Base-by-base conservation (phyloP, 2,888 invertebrate species). In the Chrysodeixis includens region DNA sequence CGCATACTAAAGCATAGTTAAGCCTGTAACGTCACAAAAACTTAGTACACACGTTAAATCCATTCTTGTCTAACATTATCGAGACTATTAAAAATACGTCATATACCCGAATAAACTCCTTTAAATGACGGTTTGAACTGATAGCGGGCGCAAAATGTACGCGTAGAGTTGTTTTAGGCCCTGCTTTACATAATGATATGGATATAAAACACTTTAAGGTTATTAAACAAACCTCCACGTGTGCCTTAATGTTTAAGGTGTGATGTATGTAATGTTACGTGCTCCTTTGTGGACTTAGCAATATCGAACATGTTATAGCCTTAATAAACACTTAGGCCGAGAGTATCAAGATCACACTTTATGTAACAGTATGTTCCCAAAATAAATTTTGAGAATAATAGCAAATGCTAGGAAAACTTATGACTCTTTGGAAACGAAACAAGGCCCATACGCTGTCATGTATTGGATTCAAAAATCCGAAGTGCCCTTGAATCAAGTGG, bases 101-200 rank as follows among this genome's bases (percentile, higher is more conserved):
- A 32, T 69, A 55, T 58, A 59, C 40, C 52, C 56, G 60, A 66
- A 71, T 78, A 73, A 69, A 72, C 74, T 66, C 59, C 60, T 67
- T 76, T 66, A 74, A 74, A 83, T 85, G 84, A 84, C 84, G 84
- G 83, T 78, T 81, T 74, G 78, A 82, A 83, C 87, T 86, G 91
- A 92, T 92, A 92, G 85, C 86, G 86, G 79, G 62, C 69, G 64
- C 79, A 91, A 91, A 88, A 91, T 87, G 87, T 85, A 83, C 83
- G 69, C 86, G 83, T 83, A 83, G 87, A 90, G 92, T 92, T 92
- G 91, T 90, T 92, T 92, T 90, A 92, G 92, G 89, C 81, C 85
- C 86, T 86, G 84, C 80, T 92, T 92, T 90, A 90, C 92, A 92
- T 92, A 92, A 92, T 90, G 88, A 88, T 85, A 83, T 81, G 83